Evolutionary conservation across 2,797 vertebrate genomes (phyloP), one percentile per base, ranked within the genome.

Genomic region (Hyperoplus immaculatus): DNA sequence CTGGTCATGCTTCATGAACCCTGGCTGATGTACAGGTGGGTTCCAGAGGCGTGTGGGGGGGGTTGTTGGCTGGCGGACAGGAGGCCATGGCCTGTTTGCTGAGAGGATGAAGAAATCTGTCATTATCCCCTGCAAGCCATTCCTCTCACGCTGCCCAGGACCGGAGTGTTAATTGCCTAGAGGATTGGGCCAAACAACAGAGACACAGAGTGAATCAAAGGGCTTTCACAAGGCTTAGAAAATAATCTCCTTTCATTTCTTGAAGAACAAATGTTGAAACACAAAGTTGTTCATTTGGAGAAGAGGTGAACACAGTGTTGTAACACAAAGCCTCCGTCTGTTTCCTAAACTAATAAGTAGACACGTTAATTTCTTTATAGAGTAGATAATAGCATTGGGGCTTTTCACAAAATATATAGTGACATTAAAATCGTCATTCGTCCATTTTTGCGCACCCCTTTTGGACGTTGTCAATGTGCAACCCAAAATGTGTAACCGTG

Each of bases 111-210:
- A 70, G 77, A 87, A 82, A 87, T 83, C 45, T 69, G 63, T 87
- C 81, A 85, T 92, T 78, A 90, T 92, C 91, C 88, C 69, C 82
- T 21, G 50, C 6, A 1, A 77, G 43, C 42, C 59, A 93, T 93
- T 92, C 88, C 60, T 78, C 80, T 82, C 92, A 93, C 80, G 69
- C 74, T 75, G 68, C 55, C 47, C 7, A 42, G 54, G 74, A 80
- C 64, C 56, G 49, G 53, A 38, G 72, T 80, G 70, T 65, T 87
- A 88, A 90, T 88, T 89, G 83, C 57, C 72, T 41, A 0, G 60
- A 84, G 84, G 75, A 87, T 82, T 60, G 38, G 0, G 75, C 81
- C 80, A 87, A 84, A 90, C 71, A 85, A 90, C 71, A 85, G 59
- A 68, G 62, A 86, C 39, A 12, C 69, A 1, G 60, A 55, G 69